Base-by-base conservation (phyloP, 2,113 vertebrate species). In the Lutjanus erythropterus region DNA sequence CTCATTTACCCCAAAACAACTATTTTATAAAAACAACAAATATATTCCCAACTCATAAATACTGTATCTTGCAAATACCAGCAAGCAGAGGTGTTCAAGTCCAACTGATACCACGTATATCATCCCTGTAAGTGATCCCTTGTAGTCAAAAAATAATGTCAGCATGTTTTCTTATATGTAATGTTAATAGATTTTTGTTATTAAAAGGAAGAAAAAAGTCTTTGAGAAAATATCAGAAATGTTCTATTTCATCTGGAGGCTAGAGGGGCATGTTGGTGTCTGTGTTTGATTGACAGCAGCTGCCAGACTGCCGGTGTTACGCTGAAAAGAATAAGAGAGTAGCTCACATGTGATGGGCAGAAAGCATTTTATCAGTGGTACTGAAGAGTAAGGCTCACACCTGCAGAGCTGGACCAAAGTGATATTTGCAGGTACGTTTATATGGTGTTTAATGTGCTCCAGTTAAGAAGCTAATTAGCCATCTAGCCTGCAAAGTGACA, bases 21-120 rank as follows among this genome's bases (percentile, higher is more conserved):
- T 23, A 25, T 33, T 71, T 85, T 41, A 78, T 25, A 77, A 79
- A 86, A 56, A 65, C 27, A 75, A 42, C 52, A 74, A 65, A 18
- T 1, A 75, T 49, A 69, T 62, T 73, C 49, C 47, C 68, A 47
- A 31, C 14, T 85, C 56, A 76, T 70, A 47, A 70, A 73, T 83
- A 41, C 8, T 31, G n/a, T 10, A 49, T 46, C 27, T 60, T 2
- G 10, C n/a, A 35, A 69, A 65, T 71, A 62, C n/a, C 8, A 78
- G 61, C 25, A 16, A 66, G 60, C 27, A 52, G 12, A 79, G 18
- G 29, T 55, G 66, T 41, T 59, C 39, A 72, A 72, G 42, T 49
- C 35, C 25, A 31, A 18, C 31, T 49, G 42, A 67, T 60, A 77
- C 23, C 53, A n/a, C 33, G 29, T 39, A 19, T 19, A 12, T 21